Evolutionary conservation across 35 echinoderm and acorn worm species (phyloP), one percentile per base, ranked within the genome.

Genomic region (Acanthaster planci): DNA sequence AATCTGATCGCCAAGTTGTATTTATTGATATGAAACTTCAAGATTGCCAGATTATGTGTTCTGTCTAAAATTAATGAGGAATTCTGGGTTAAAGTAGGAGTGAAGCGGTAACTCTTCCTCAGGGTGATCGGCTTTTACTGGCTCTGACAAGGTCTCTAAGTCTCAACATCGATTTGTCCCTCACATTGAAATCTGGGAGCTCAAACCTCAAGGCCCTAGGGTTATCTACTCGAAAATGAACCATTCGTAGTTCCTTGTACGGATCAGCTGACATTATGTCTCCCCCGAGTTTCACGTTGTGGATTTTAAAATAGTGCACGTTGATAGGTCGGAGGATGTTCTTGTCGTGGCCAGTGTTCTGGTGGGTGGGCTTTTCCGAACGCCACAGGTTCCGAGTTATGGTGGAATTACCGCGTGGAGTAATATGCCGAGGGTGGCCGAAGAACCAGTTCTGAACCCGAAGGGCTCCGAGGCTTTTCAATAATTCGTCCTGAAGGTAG

Each of bases 271-370:
- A 81, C 17, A 92, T 68, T 9, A 83, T 68, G 30, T 87, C 75
- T 12, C 86, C 81, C 76, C 94, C 94, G 35, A 91, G 81, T 57
- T 97, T 97, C 5, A 97, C 86, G 2, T 85, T 88, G 60, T 97
- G 94, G 19, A 97, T 97, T 78, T 97, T 97, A 81, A 97, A 97
- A 77, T 97, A 97, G 77, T 97, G 94, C 0, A 97, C 94, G 53
- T 87, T 89, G 12, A 92, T 90, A 7, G 94, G 94, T 8, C 90
- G 52, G 8, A 97, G 76, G 53, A 97, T 97, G 37, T 90, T 97
- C 80, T 97, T 97, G 54, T 97, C 94, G 39, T 90, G 84, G 16
- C 90, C 88, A 32, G 80, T 92, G 31, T 97, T 97, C 36, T 83
- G 82, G 19, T 78, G 40, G 1, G 90, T 97, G 3, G 94, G 90